A percentile compares a stretch with the other conserved stretches of the same genome.
phyloP scores from a whole-genome alignment of 2,888 invertebrate species.

The Drosophila koepferae region DNA sequence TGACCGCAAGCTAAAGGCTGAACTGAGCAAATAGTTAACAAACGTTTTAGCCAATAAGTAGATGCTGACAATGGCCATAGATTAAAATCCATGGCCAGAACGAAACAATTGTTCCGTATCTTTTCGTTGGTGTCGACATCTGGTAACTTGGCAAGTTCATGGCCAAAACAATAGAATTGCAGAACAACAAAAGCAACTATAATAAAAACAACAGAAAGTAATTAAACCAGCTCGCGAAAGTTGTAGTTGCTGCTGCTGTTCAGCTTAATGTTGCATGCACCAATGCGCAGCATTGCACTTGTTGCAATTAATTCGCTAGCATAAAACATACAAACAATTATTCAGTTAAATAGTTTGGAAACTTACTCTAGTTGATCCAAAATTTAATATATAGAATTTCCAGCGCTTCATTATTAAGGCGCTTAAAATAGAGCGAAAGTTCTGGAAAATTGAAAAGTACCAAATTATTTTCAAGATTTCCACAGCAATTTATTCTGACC shows the following conservation, averaged over 20 bases:
- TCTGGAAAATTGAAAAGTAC: too few relatives aligned
- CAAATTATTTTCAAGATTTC: too few relatives aligned
- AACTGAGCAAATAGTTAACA: conserved; percentile 48
- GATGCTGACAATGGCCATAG: conserved; percentile 13
- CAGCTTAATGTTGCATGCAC: conserved; percentile 62
- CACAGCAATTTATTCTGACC: too few relatives aligned
- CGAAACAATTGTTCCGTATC: conserved; percentile 9
- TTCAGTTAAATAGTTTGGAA: conserved; percentile 22
- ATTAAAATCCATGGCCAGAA: conserved; percentile 20
- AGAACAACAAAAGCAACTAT: conserved; percentile 8
- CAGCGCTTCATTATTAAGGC: not conserved
- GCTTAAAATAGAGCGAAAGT: too few relatives aligned
- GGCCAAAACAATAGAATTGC: conserved; percentile 48
- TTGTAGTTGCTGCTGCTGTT: conserved; percentile 1
- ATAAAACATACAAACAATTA: conserved; percentile 24
- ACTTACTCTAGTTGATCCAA: not conserved
- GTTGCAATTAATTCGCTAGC: conserved; percentile 45
- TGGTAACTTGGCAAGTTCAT: conserved; percentile 53
- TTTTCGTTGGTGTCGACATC: not conserved
- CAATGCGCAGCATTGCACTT: conserved; percentile 52
- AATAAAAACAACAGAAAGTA: conserved; percentile 13
- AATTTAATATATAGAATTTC: not conserved
- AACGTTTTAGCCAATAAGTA: conserved; percentile 46
- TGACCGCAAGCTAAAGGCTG: not conserved
- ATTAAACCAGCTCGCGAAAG: conserved; percentile 37